These are phyloP conservation scores for Drosophila gunungcola DNA, from an alignment of 1,140 invertebrate genomes.

Conservation along the genomic window DNA sequence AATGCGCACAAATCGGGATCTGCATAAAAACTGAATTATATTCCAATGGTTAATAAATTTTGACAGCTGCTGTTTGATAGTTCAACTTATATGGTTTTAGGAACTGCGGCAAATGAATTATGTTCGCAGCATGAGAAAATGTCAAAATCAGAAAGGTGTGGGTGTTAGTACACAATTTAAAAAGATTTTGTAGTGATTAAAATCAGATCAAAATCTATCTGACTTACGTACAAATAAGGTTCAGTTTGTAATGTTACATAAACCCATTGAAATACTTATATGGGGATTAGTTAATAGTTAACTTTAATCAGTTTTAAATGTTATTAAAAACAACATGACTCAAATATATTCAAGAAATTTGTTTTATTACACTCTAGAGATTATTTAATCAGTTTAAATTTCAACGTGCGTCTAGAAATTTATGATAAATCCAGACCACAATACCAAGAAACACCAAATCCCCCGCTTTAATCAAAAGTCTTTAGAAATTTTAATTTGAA, in stretches of 20 bases:
- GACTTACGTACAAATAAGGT: no score
- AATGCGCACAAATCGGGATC: conserved; percentile 24
- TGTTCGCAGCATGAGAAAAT: conserved; percentile 13
- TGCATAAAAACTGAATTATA: conserved; percentile 46
- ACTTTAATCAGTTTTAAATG: no score
- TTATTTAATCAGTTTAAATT: not conserved
- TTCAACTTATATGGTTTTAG: conserved; percentile 20
- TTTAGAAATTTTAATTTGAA: conserved; percentile 27
- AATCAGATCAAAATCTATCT: not conserved
- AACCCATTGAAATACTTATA: not conserved
- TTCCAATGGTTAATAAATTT: conserved; percentile 53
- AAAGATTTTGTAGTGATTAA: not conserved
- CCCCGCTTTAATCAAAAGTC: conserved; percentile 1
- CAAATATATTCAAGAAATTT: not conserved
- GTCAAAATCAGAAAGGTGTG: conserved; percentile 19
- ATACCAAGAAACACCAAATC: not conserved
- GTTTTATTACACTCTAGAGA: not conserved
- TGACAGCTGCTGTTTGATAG: conserved; percentile 55
- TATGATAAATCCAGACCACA: not conserved
- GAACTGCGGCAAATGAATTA: conserved; percentile 21
- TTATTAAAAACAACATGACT: no score
- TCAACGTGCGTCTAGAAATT: not conserved
- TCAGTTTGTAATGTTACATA: no score
- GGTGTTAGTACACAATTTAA: conserved; percentile 8
- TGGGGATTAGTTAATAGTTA: no score